Evolutionary conservation across 2,797 vertebrate genomes (phyloP), one percentile per base, ranked within the genome.

Genomic region (Clarias platycephalus): DNA sequence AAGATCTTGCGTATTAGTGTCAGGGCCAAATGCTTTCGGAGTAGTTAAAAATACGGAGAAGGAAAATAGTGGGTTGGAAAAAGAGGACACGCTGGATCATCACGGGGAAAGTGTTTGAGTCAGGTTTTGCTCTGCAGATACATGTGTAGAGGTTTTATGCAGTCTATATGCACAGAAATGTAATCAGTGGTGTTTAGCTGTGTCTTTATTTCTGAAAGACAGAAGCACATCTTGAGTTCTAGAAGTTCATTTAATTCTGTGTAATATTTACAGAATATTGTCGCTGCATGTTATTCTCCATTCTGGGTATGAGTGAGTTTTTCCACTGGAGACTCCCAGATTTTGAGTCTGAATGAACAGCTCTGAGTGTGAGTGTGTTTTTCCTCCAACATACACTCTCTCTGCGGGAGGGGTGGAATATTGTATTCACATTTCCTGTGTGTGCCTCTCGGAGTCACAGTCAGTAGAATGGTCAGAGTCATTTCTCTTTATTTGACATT

Each of bases 401-500:
- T 31, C 18, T 22, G 76, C 71, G 85, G 71, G 81, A 75, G 74
- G 28, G 66, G 76, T 78, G 76, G 67, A 85, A 82, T 83, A 74
- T 58, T 58, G 28, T 60, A 58, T 84, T 77, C 81, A 26, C 75
- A 77, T 60, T 84, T 83, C 85, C 81, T 71, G 75, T 83, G 68
- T 78, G 57, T 83, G 26, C 44, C 58, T 78, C 34, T 62, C 22
- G n/a, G 26, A 34, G 86, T 88, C 89, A 94, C 90, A 95, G 94
- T 96, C 92, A 92, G 92, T 92, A 93, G 87, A 89, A 93, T 92
- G 92, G 40, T 34, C 85, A 91, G 95, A 93, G 93, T 95, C 94
- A 93, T 91, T 93, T 93, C 92, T 88, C 84, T 90, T 88, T 83
- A 84, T 89, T 26, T 26, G 13, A 18, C 44, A 12, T 84, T 44